Evolutionary conservation across 1,140 invertebrate species (phyloP).

Genomic region (Nasonia giraulti): DNA sequence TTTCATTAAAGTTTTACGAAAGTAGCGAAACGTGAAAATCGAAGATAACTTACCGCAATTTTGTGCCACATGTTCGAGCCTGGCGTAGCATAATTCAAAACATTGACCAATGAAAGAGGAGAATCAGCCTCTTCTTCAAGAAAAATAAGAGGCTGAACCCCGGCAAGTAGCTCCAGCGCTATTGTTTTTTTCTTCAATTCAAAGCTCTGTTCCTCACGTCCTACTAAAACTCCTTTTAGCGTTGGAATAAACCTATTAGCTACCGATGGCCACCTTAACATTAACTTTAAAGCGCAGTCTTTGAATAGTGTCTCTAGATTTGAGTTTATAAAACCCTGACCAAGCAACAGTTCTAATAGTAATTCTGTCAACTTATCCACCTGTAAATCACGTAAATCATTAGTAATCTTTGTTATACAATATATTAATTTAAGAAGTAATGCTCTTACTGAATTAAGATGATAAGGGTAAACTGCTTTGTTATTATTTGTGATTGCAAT

Average conservation of each 20-base stretch:
- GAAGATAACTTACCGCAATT: conserved; percentile 63
- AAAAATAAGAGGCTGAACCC: conserved; percentile 67
- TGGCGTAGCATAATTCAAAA: conserved; percentile 61
- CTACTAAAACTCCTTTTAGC: conserved; percentile 64
- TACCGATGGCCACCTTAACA: conserved; percentile 71
- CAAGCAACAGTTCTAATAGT: conserved; percentile 68
- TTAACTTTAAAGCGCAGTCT: conserved; percentile 70
- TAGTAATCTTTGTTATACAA: background rate
- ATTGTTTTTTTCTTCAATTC: conserved; percentile 64
- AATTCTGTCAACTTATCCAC: conserved; percentile 71
- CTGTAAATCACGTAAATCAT: conserved; percentile 56
- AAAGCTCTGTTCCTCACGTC: conserved; percentile 57
- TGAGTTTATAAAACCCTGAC: conserved; percentile 70
- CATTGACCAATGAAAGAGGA: conserved; percentile 62
- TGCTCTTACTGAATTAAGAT: conserved; percentile 66
- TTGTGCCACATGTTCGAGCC: conserved; percentile 69
- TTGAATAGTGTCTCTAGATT: conserved; percentile 70
- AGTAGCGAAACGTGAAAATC: background rate
- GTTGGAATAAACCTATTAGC: conserved; percentile 70
- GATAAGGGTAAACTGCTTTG: conserved; percentile 70
- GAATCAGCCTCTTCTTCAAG: conserved; percentile 62
- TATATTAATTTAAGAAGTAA: background rate
- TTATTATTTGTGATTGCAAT: conserved; percentile 70
- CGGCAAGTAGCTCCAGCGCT: conserved; percentile 68
- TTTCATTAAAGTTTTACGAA: conserved; percentile 12